Evolutionary conservation across 2,888 invertebrate species (phyloP).

Genomic region (Gastracanthus pulcherrimus): DNA sequence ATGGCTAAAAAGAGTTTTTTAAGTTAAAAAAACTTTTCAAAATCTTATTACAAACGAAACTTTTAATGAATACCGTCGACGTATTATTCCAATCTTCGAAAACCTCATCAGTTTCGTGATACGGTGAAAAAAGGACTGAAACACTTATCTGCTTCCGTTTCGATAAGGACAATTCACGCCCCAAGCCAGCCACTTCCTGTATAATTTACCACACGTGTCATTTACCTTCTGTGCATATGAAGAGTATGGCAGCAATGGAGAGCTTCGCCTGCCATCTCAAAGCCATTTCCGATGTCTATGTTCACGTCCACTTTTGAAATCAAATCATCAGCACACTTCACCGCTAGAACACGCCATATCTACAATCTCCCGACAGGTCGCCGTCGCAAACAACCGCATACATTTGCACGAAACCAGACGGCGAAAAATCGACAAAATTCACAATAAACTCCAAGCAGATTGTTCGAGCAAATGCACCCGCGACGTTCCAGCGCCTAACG

Average conservation of each 20-base stretch:
- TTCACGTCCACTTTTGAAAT: constrained; percentile 32
- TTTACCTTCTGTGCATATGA: constrained; percentile 77
- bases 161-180: too few species aligned
- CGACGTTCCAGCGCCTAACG: too few species aligned
- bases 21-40: too few species aligned
- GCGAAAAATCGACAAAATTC: neutral
- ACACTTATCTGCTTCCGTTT: neutral
- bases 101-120: neutral
- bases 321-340: constrained; percentile 38
- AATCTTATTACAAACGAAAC: too few species aligned
- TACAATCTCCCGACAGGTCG: neutral
- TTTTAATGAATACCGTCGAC: too few species aligned
- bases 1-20: too few species aligned
- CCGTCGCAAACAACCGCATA: neutral
- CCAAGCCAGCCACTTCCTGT: too few species aligned
- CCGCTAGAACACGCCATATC: neutral
- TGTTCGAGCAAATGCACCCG: too few species aligned
- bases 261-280: constrained; percentile 76
- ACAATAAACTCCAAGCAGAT: neutral
- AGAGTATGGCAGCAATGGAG: constrained; percentile 75
- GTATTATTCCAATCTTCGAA: too few species aligned
- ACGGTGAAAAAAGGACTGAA: too few species aligned
- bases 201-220: neutral
- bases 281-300: constrained; percentile 68
- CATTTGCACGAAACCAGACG: neutral